Evolutionary conservation across 2,797 vertebrate species (phyloP).

Genomic region (Urophycis tenuis): DNA sequence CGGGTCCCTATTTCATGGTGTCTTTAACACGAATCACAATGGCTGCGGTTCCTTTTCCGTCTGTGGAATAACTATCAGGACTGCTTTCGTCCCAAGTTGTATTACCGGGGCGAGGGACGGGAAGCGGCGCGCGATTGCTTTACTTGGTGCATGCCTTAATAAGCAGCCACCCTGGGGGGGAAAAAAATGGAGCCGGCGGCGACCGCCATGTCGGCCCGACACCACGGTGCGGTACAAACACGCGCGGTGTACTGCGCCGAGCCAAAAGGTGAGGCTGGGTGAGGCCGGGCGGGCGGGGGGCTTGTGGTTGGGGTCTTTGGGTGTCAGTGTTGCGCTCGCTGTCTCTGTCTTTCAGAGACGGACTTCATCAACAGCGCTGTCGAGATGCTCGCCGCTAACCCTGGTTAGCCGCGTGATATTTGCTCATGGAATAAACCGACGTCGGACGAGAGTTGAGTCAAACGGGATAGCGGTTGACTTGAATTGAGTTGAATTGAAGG

Average conservation of each 20-base stretch:
- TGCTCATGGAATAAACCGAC: background rate
- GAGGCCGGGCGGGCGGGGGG: no score
- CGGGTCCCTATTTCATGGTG: background rate
- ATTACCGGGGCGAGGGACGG: background rate
- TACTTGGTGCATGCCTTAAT: background rate
- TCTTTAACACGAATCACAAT: background rate
- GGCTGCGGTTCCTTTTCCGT: background rate
- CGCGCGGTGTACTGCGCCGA: background rate
- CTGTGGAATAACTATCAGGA: background rate
- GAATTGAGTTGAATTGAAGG: background rate
- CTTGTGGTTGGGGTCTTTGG: background rate
- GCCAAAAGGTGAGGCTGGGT: background rate
- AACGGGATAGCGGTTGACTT: no score
- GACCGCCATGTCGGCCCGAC: background rate
- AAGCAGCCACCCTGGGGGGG: background rate
- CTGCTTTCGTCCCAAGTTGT: background rate
- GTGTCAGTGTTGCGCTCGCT: no score
- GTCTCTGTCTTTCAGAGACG: background rate
- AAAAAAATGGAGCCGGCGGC: background rate
- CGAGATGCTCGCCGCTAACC: background rate
- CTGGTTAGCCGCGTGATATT: background rate
- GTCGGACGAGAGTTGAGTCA: background rate
- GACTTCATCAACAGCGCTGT: background rate
- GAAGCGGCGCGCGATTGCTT: background rate
- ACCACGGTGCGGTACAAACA: background rate